These are phyloP conservation scores for Trissonchulus latispiculum DNA, from an alignment of 2,888 invertebrate genomes.

Conservation along the genomic window DNA sequence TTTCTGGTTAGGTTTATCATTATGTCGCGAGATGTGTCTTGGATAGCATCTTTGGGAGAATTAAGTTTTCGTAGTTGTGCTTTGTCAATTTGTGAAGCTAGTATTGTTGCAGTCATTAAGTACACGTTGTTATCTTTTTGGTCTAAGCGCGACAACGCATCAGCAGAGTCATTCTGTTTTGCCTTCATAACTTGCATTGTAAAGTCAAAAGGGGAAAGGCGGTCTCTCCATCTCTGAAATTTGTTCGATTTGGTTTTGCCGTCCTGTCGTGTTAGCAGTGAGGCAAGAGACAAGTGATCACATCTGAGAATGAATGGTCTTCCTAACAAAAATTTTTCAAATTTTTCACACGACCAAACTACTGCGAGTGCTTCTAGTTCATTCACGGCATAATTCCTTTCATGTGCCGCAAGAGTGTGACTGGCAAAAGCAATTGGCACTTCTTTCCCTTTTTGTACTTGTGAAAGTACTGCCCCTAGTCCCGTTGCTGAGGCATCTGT, in stretches of 20 bases:
- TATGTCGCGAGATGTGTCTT: not conserved
- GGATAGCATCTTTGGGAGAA: not conserved
- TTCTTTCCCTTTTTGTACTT: not conserved
- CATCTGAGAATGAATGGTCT: constrained; percentile 43
- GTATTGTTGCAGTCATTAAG: not conserved
- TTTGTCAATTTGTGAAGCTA: not conserved
- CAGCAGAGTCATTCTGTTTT: not conserved
- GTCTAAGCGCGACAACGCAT: not conserved
- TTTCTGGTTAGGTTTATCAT: not conserved
- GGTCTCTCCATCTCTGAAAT: not conserved
- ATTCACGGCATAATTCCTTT: not conserved
- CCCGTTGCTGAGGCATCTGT: constrained; percentile 30
- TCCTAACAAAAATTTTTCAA: constrained; percentile 44
- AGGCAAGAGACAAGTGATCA: constrained; percentile 44
- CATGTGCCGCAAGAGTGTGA: constrained; percentile 22
- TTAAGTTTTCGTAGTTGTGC: not conserved
- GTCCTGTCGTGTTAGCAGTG: not conserved
- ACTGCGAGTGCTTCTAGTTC: constrained; percentile 38
- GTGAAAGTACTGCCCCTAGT: constrained; percentile 25
- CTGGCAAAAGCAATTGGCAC: constrained; percentile 38
- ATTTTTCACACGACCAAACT: constrained; percentile 43
- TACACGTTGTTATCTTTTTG: not conserved
- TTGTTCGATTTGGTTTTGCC: not conserved
- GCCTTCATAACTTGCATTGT: not conserved
- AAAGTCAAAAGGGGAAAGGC: constrained; percentile 4